A percentile compares a stretch with the other conserved stretches of the same genome.
These are phyloP conservation scores for Petromus typicus DNA, from an alignment of 2,113 vertebrate species.

Conservation along the genomic window DNA sequence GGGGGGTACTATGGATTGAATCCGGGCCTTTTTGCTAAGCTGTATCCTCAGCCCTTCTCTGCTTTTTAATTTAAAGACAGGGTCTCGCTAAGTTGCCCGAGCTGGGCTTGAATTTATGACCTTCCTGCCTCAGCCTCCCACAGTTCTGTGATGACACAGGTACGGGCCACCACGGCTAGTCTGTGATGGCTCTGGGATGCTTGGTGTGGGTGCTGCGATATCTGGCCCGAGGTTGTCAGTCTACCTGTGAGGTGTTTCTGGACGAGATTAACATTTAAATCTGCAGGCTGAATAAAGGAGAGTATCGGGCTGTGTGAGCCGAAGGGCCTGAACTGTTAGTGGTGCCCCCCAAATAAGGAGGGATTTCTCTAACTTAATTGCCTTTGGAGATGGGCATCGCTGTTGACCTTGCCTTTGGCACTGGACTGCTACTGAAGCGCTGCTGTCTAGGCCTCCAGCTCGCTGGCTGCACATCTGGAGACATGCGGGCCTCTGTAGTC, in stretches of 20 bases:
- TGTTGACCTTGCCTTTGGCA: not conserved
- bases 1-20: not conserved
- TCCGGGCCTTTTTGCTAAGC: not conserved
- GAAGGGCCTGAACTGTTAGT: not conserved
- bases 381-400: not conserved
- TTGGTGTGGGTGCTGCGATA: not conserved
- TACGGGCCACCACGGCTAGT: not conserved
- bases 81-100: not conserved
- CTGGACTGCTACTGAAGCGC: not conserved
- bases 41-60: not conserved
- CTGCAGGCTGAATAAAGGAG: fast-evolving
- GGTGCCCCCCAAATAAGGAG: not conserved
- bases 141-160: not conserved
- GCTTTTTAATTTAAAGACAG: not conserved
- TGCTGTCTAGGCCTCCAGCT: not conserved
- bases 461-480: not conserved
- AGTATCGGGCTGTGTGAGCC: not conserved
- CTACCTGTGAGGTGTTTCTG: not conserved
- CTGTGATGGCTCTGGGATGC: not conserved
- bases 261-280: not conserved
- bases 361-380: not conserved
- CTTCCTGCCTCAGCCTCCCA: not conserved
- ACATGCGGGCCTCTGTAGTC: not conserved
- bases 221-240: not conserved
- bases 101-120: not conserved